Evolutionary conservation across 2,888 invertebrate species (phyloP).

Genomic region (Diabrotica balteata): DNA sequence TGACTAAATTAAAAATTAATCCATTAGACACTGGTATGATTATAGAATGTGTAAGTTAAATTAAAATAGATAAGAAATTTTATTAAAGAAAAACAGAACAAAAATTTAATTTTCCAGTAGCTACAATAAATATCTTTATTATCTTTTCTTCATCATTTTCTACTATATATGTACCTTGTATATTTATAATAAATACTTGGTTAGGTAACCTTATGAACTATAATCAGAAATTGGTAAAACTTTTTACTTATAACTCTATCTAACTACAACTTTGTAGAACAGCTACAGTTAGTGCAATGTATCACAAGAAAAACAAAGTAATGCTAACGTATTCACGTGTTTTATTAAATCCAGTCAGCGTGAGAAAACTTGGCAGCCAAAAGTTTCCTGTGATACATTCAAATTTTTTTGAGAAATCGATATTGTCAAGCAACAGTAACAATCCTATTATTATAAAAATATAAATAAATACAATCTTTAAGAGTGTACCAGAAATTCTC

Average conservation of each 20-base stretch:
- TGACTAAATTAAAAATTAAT: slow-evolving; percentile 1
- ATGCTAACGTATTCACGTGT: too few species aligned
- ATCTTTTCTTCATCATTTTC: too few species aligned
- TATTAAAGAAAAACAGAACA: too few species aligned
- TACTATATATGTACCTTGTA: too few species aligned
- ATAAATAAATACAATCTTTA: not conserved
- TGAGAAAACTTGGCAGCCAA: not conserved
- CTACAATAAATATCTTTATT: too few species aligned
- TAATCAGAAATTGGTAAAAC: too few species aligned
- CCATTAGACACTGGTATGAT: not conserved
- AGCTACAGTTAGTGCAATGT: slow-evolving; percentile 20
- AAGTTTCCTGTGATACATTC: slow-evolving; percentile 27
- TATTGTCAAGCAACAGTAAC: slow-evolving; percentile 10
- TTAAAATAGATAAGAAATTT: too few species aligned
- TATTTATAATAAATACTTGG: too few species aligned
- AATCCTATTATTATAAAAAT: slow-evolving; percentile 15
- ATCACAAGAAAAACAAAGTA: slow-evolving; percentile 9
- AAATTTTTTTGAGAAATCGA: slow-evolving; percentile 1
- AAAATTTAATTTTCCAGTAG: too few species aligned
- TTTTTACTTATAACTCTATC: not conserved
- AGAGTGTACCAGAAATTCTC: slow-evolving; percentile 16
- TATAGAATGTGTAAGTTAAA: not conserved
- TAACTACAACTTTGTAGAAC: slow-evolving; percentile 12
- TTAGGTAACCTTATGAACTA: too few species aligned
- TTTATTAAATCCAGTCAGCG: too few species aligned